Evolutionary conservation across 2,888 invertebrate genomes (phyloP), one percentile per base, ranked within the genome.

Genomic region (Gasteruption jaculator): DNA sequence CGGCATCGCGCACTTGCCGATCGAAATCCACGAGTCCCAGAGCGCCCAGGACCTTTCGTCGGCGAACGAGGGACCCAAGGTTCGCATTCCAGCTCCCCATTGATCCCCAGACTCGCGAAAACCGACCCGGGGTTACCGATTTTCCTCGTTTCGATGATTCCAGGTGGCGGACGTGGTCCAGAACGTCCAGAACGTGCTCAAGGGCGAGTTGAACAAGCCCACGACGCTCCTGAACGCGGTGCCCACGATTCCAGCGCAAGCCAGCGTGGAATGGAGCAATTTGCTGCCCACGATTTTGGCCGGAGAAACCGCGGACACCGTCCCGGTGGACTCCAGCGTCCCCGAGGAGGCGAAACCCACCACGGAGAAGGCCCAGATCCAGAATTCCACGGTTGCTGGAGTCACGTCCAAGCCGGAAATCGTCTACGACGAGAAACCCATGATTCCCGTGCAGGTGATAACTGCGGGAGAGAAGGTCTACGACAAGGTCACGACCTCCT

Each of bases 181-280:
- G 24, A 88, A 85, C 57, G 90, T 91, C 1, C 89, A 91, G 65
- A 86, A 81, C 64, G 89, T 91, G 10, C 72, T 91, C 0, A 86
- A 86, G 68, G 83, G 83, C 38, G 88, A 90, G 72, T 79, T 86
- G 69, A 81, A 74, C 47, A 65, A 78, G 64, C 67, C 70, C 3
- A 41, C 61, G 1, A 48, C 54, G 3, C 48, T 61, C 21, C 59
- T 61, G 43, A 59, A 57, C 10, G 52, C 60, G 7, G 50, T 65
- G 4, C 59, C 69, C 19, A 65, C 63, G 21, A 68, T 71, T 41
- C 70, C 70, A 1, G 68, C 66, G 14, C 65, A 64, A 41, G 65
- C 57, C 1, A 68, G 64, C 39, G 61, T 57, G 21, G 65, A 71
- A 39, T 90, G 90, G 90, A 87, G 85, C 49, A 79, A 85, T 62